Percentiles rank a stretch among this genome's conserved stretches.
phyloP scores from a whole-genome alignment of 2,113 vertebrate genomes.

The Bubo bubo region DNA sequence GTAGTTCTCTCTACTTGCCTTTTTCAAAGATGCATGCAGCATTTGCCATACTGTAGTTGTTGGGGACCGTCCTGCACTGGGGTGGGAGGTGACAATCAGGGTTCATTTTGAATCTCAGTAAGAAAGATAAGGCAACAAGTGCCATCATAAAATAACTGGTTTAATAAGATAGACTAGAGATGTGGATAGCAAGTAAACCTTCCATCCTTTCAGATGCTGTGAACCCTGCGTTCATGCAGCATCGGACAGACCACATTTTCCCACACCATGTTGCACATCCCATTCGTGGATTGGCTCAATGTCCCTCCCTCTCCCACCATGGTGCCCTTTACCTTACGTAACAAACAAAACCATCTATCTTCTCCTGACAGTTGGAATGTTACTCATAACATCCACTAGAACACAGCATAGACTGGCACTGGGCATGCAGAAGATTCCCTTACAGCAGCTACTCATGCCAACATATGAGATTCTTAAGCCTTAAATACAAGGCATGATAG shows the following conservation, averaged over 20 bases:
- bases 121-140: background rate
- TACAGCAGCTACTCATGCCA: background rate
- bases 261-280: background rate
- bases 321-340: background rate
- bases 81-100: background rate
- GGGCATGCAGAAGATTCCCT: background rate
- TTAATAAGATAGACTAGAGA: background rate
- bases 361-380: background rate
- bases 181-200: background rate
- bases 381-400: background rate
- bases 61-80: background rate
- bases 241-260: background rate
- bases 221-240: background rate
- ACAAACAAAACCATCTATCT: background rate
- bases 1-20: background rate
- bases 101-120: background rate
- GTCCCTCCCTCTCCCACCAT: background rate
- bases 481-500: background rate
- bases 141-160: background rate
- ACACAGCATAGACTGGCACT: background rate
- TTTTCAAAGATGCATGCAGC: background rate
- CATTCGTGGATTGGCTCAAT: background rate
- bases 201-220: background rate
- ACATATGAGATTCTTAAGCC: background rate
- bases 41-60: background rate